These are phyloP conservation scores for Morus bassanus DNA, from an alignment of 2,797 vertebrate species.

Conservation along the genomic window DNA sequence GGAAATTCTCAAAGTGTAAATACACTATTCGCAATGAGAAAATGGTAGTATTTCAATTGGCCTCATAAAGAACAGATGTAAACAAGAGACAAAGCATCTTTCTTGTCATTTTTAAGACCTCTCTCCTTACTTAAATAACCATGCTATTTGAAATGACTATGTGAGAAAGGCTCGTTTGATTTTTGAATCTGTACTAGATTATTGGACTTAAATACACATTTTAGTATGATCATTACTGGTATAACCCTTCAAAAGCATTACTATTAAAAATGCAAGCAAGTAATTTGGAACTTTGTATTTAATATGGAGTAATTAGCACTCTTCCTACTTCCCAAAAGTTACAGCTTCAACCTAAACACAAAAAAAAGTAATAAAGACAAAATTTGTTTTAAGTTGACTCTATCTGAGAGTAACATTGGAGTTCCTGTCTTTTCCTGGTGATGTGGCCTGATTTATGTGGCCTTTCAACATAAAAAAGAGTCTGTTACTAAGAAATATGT, in stretches of 20 bases:
- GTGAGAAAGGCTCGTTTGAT: neutral
- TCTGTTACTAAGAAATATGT: neutral
- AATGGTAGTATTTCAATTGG: neutral
- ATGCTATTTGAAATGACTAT: neutral
- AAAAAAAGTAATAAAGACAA: neutral
- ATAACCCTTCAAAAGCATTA: neutral
- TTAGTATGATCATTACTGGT: neutral
- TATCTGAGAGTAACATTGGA: neutral
- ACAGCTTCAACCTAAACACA: neutral
- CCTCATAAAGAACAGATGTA: neutral
- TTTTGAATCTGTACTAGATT: neutral
- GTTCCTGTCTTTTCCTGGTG: neutral
- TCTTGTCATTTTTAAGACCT: neutral
- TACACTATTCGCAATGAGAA: neutral
- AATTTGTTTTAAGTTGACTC: neutral
- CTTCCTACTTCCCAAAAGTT: neutral
- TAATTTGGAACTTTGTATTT: neutral
- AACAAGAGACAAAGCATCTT: neutral
- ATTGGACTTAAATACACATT: neutral
- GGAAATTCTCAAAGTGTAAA: neutral
- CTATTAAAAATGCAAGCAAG: neutral
- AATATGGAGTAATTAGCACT: neutral
- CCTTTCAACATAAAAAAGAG: conserved; percentile 11
- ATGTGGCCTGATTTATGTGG: neutral
- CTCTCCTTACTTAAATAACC: neutral